Base-by-base conservation (phyloP, 2,888 invertebrate species). In the Osmoderma eremita region DNA sequence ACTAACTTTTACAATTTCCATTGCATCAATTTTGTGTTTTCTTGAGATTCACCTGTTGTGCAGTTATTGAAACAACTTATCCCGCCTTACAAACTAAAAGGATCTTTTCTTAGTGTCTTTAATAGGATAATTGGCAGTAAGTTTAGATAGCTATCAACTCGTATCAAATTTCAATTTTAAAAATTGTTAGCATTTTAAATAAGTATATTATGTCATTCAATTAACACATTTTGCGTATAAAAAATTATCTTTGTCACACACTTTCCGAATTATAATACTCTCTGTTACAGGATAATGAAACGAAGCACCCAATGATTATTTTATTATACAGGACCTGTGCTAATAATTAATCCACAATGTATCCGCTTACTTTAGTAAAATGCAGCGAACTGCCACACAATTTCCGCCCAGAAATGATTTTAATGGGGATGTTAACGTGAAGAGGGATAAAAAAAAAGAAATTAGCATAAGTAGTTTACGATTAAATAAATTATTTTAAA, bases 161-260 rank as follows among this genome's bases (percentile, higher is more conserved):
- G 30, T 30, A 8, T 30, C 30, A 30, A 30, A 30, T 30, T 30
- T 10, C 30, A 10, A 30, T 30, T 30, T 30, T 30, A 10, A 30
- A 30, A 30, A 30, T 6, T 30, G 30, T 30, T 30, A 30, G 30
- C 30, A 30, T 2, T 53, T 13, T 42, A 61, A 61, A 61, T 45
- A 61, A 61, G 58, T 61, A 61, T 61, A 61, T 61, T 61, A 61
- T 61, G 58, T 61, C 45, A 30, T 45, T 58, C 58, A 15, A 45
- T 20, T 24, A 48, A 48, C 30, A 45, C 30, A 20, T 45, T 45
- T 38, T 45, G 15, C 45, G 12, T 45, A 22, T 15, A 45, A 22
- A 36, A 22, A 36, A 61, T 15, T 22, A 39, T 45, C 30, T 30
- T 56, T 61, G 1, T 17, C 45, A 8, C n/a, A 45, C 17, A 45